Conservation (phyloP, 30 jellyfish, hydroid and myxozoan species). For the Aurelia coerulea region DNA sequence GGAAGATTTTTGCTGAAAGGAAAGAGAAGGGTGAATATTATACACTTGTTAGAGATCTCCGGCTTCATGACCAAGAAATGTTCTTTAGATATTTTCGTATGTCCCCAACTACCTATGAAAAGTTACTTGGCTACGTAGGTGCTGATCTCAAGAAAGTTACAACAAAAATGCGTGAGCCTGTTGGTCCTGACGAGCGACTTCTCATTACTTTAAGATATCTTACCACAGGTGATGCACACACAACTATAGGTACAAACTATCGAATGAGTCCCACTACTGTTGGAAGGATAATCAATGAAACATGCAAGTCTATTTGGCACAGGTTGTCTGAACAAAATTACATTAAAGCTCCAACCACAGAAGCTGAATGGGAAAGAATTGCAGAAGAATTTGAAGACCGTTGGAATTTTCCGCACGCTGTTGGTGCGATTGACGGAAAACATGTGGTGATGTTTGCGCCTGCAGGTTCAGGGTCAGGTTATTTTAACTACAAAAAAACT, state of each 20-base stretch:
- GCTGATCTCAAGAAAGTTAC: conserved; percentile 24
- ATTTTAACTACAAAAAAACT: no score
- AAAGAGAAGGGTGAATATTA: conserved; percentile 23
- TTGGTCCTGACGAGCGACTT: conserved; percentile 32
- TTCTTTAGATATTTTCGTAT: background rate
- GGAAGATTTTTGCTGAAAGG: conserved; percentile 22
- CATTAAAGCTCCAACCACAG: no score
- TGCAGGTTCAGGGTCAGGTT: no score
- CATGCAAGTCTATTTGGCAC: no score
- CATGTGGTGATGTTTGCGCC: no score
- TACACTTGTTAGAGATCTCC: conserved; percentile 24
- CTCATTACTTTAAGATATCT: conserved; percentile 29
- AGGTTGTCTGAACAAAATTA: no score
- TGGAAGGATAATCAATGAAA: no score
- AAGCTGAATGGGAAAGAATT: no score
- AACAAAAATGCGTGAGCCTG: conserved; percentile 26
- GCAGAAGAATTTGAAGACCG: no score
- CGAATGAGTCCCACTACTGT: conserved; percentile 48
- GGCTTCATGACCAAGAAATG: conserved; percentile 10
- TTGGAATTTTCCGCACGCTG: no score
- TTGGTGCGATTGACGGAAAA: no score
- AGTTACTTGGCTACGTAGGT: conserved; percentile 12
- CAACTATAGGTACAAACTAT: conserved; percentile 31
- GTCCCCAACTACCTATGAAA: conserved; percentile 1
- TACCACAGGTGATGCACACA: conserved; percentile 40